phyloP scores from a whole-genome alignment of 2,113 vertebrate species.

The Tachycineta bicolor region DNA sequence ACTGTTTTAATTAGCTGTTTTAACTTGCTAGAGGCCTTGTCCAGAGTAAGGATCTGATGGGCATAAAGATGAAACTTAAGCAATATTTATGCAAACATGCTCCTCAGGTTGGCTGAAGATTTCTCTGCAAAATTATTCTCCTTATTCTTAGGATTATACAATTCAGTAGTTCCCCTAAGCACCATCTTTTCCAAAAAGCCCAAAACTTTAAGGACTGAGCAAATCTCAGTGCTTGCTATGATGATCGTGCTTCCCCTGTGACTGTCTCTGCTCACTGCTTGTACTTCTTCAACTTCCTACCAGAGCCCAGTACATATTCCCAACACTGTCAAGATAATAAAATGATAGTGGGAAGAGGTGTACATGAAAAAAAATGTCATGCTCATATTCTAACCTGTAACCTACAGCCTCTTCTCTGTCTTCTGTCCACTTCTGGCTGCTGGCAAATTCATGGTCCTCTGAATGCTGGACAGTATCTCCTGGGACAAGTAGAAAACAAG shows the following conservation, averaged over 20 bases:
- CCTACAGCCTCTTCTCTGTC: neutral
- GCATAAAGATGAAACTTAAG: neutral
- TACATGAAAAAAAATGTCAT: neutral
- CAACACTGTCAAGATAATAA: neutral
- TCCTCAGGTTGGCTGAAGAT: neutral
- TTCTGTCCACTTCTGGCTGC: neutral
- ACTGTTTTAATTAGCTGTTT: neutral
- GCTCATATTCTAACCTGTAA: rapidly evolving
- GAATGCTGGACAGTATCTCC: neutral
- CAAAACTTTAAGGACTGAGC: neutral
- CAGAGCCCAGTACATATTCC: no score
- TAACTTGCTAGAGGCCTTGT: neutral
- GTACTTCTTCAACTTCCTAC: neutral
- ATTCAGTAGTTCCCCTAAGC: neutral
- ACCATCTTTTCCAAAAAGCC: neutral
- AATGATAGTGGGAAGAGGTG: neutral
- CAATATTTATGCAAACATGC: neutral
- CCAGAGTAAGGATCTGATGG: neutral
- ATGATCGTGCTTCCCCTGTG: neutral
- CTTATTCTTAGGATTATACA: neutral
- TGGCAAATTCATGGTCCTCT: neutral
- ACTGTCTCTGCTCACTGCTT: neutral
- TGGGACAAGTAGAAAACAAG: neutral
- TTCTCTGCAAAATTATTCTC: neutral
- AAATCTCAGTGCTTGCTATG: neutral